A percentile compares a stretch with the other conserved stretches of the same genome.
Evolutionary conservation across 2,113 vertebrate species (phyloP).

Genomic region (Phycodurus eques): DNA sequence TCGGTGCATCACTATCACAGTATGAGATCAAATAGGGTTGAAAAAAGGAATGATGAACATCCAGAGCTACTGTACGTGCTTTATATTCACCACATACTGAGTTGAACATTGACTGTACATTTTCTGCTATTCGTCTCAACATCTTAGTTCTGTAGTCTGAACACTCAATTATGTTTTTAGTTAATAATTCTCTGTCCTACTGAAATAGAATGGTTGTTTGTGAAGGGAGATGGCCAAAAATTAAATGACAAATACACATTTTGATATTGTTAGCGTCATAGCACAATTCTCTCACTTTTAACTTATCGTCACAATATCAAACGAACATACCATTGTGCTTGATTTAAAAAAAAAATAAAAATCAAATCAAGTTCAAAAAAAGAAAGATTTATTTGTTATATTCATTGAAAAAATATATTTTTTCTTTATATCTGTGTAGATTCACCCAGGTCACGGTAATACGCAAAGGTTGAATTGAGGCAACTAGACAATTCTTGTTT

Average conservation of each 20-base stretch:
- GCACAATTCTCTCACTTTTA: neutral
- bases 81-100: neutral
- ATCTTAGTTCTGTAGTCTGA: neutral
- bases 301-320: neutral
- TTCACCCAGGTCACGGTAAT: too few relatives aligned
- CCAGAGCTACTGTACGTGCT: neutral
- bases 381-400: too few relatives aligned
- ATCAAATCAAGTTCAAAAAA: too few relatives aligned
- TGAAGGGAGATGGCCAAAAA: too few relatives aligned
- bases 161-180: neutral
- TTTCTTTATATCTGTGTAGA: too few relatives aligned
- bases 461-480: too few relatives aligned
- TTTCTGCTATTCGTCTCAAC: slow-evolving; percentile 15
- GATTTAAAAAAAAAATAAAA: too few relatives aligned
- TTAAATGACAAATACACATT: too few relatives aligned
- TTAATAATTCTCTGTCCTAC: neutral
- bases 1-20: neutral
- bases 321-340: too few relatives aligned
- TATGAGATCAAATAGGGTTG: neutral
- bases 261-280: neutral
- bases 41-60: neutral
- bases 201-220: too few relatives aligned
- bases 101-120: neutral
- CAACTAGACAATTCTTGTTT: too few relatives aligned
- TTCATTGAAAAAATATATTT: too few relatives aligned